Percentiles rank a stretch among this genome's conserved stretches.
Conservation (phyloP, 2,113 vertebrate species). For the Puma concolor region DNA sequence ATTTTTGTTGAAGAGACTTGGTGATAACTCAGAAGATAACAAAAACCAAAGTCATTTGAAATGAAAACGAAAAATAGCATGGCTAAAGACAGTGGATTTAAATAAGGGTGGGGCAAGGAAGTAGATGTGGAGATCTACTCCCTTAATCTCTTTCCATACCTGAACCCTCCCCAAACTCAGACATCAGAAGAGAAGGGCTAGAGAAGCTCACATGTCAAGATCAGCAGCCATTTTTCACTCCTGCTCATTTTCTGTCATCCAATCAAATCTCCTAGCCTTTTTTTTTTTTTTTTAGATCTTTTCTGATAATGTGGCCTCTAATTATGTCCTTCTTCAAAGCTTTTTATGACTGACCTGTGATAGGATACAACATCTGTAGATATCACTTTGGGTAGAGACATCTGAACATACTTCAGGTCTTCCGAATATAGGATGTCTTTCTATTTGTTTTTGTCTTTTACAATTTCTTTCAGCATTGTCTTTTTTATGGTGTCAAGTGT, state of each 20-base stretch:
- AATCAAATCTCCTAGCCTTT: background rate
- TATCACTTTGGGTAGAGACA: background rate
- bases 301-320: background rate
- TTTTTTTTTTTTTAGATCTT: background rate
- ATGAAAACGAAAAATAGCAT: constrained; percentile 26
- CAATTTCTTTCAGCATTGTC: background rate
- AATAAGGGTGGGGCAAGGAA: background rate
- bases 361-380: too few relatives aligned
- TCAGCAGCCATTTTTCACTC: background rate
- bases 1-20: background rate
- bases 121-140: background rate
- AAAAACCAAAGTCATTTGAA: constrained; percentile 25
- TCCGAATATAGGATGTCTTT: background rate
- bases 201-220: background rate
- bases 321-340: too few relatives aligned
- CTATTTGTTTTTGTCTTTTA: background rate
- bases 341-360: too few relatives aligned
- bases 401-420: background rate
- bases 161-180: background rate
- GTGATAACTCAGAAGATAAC: background rate
- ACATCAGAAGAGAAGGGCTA: background rate
- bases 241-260: background rate
- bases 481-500: background rate
- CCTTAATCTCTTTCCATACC: background rate
- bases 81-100: background rate